A percentile compares a stretch with the other conserved stretches of the same genome.
phyloP scores from a whole-genome alignment of 2,888 invertebrate species.

The Scaptomyza tumidula region DNA sequence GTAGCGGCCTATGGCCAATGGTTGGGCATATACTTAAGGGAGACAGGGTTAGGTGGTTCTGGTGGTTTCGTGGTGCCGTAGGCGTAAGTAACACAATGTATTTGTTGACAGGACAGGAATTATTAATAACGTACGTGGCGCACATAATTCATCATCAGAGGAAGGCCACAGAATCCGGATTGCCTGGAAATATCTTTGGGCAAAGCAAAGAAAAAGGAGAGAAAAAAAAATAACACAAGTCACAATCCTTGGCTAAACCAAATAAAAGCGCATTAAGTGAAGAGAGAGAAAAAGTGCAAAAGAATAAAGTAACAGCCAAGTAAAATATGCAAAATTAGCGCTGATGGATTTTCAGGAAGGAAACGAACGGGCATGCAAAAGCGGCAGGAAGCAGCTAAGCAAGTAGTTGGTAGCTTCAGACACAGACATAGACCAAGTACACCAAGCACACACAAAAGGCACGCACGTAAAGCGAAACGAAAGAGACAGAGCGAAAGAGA shows the following conservation, averaged over 20 bases:
- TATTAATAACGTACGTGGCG: conserved; percentile 82
- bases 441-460: conserved; percentile 18
- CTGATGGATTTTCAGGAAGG: conserved; percentile 80
- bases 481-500: conserved; percentile 17
- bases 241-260: conserved; percentile 72
- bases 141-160: conserved; percentile 78
- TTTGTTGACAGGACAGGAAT: conserved; percentile 82
- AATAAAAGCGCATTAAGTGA: conserved; percentile 59
- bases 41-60: conserved; percentile 4
- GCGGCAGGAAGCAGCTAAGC: conserved; percentile 73
- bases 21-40: background rate
- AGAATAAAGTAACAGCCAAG: conserved; percentile 49
- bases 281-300: conserved; percentile 21
- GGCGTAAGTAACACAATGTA: conserved; percentile 64
- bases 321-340: conserved; percentile 81
- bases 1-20: conserved; percentile 27
- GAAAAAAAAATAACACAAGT: conserved; percentile 47
- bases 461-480: conserved; percentile 19
- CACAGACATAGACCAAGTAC: conserved; percentile 35
- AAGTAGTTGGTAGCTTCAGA: conserved; percentile 67
- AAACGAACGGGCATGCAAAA: conserved; percentile 60
- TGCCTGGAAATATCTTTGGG: conserved; percentile 49
- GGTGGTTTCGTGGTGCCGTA: conserved; percentile 9
- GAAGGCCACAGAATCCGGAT: conserved; percentile 46
- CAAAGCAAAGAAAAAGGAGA: conserved; percentile 29